phyloP scores from a whole-genome alignment of 2,113 vertebrate species.

The Petaurus breviceps region DNA sequence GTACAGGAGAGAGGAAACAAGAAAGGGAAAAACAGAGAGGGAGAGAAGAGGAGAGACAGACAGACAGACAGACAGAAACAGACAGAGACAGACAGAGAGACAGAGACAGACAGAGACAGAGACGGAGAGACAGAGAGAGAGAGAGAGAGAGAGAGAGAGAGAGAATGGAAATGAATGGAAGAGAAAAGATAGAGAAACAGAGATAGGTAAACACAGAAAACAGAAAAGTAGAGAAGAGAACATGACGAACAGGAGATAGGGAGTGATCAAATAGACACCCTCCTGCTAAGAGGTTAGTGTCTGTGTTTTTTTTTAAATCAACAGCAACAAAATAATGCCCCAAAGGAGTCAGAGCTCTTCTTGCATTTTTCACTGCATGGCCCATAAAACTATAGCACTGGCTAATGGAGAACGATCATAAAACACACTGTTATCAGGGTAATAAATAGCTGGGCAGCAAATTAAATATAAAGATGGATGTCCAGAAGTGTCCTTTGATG shows the following conservation, averaged over 20 bases:
- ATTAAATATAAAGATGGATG: slow-evolving; percentile 64
- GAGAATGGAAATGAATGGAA: neutral
- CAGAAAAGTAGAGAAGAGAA: neutral
- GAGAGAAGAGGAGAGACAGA: too few relatives aligned
- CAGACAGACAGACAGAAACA: neutral
- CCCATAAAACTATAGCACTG: slow-evolving; percentile 44
- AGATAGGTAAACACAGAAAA: neutral
- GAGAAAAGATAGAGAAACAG: neutral
- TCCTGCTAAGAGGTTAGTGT: slow-evolving; percentile 2
- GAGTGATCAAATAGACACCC: neutral
- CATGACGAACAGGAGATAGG: accelerated
- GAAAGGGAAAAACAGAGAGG: neutral
- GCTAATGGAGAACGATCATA: slow-evolving; percentile 65
- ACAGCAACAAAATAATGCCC: slow-evolving; percentile 22
- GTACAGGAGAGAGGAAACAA: neutral
- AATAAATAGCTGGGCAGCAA: slow-evolving; percentile 68
- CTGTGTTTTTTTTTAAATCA: slow-evolving; percentile 58
- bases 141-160: neutral
- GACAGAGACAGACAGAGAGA: neutral
- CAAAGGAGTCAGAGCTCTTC: accelerated
- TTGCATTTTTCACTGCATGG: neutral
- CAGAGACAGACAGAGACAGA: too few relatives aligned
- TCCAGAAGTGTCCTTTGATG: slow-evolving; percentile 58
- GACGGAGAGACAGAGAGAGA: neutral
- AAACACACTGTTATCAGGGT: slow-evolving; percentile 47